Conservation (phyloP, 2,888 invertebrate genomes). For the Aethes cnicana region DNA sequence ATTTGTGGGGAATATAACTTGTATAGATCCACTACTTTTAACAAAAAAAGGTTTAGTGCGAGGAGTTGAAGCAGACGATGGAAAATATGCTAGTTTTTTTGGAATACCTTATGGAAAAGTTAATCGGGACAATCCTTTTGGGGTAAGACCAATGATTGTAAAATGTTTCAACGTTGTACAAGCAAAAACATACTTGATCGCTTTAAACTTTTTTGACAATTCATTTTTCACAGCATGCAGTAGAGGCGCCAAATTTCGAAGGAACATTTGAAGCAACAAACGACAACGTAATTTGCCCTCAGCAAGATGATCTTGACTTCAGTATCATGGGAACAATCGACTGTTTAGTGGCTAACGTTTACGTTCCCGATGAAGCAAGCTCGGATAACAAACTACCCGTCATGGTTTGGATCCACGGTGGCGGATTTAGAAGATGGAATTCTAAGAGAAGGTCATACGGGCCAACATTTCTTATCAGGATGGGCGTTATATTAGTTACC, state of each 20-base stretch:
- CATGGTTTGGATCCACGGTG: conserved; percentile 34
- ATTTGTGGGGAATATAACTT: conserved; percentile 27
- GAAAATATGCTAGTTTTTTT: conserved; percentile 28
- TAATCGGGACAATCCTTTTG: conserved; percentile 25
- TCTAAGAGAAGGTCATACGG: conserved; percentile 27
- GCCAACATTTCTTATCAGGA: conserved; percentile 28
- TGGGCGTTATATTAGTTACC: conserved; percentile 32
- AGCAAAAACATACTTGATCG: too few relatives aligned
- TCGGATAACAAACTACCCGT: conserved; percentile 29
- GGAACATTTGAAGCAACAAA: conserved; percentile 21
- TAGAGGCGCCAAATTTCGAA: conserved; percentile 7
- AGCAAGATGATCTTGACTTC: conserved; percentile 23
- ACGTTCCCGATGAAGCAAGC: conserved; percentile 25
- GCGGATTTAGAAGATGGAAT: conserved; percentile 28
- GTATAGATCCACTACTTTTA: conserved; percentile 29
- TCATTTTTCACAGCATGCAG: conserved; percentile 13
- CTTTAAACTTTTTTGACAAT: not conserved
- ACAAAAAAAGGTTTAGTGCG: conserved; percentile 32
- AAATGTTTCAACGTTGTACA: too few relatives aligned
- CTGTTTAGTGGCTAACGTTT: conserved; percentile 31
- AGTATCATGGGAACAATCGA: conserved; percentile 28
- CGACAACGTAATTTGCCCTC: conserved; percentile 31
- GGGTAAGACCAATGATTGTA: too few relatives aligned
- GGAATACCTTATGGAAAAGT: conserved; percentile 32
- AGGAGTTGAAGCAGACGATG: conserved; percentile 22